Evolutionary conservation across 2,888 invertebrate species (phyloP).

Genomic region (Epirrita christyi): DNA sequence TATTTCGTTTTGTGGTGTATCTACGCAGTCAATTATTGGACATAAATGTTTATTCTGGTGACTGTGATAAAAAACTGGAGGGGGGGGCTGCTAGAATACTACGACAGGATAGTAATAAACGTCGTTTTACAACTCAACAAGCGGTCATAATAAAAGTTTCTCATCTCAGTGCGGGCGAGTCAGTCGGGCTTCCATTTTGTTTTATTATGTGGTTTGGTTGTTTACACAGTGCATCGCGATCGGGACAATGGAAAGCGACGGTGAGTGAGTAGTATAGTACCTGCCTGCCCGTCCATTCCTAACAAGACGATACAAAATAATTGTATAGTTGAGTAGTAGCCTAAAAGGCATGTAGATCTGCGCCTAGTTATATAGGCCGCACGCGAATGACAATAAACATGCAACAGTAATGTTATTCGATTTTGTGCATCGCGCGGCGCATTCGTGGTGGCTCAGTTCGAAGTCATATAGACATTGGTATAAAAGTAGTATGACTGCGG

Average conservation of each 20-base stretch:
- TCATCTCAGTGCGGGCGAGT: slow-evolving; percentile 75
- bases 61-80: slow-evolving; percentile 68
- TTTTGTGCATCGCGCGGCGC: slow-evolving; percentile 76
- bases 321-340: neutral
- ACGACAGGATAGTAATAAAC: slow-evolving; percentile 79
- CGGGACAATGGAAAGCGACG: slow-evolving; percentile 79
- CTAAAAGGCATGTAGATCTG: slow-evolving; percentile 61
- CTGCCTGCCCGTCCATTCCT: slow-evolving; percentile 48
- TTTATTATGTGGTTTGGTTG: slow-evolving; percentile 81
- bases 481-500: neutral
- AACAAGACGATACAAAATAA: neutral
- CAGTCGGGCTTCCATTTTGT: slow-evolving; percentile 82
- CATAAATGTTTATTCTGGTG: slow-evolving; percentile 61
- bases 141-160: slow-evolving; percentile 70
- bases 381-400: slow-evolving; percentile 74
- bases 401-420: slow-evolving; percentile 76
- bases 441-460: slow-evolving; percentile 57
- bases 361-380: slow-evolving; percentile 67
- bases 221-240: slow-evolving; percentile 73
- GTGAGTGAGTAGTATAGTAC: slow-evolving; percentile 65
- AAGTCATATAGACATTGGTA: neutral
- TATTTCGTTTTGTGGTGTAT: slow-evolving; percentile 57
- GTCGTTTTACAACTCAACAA: slow-evolving; percentile 82
- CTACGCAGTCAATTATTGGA: slow-evolving; percentile 51
- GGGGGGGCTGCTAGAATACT: slow-evolving; percentile 84